Percentiles rank a stretch among this genome's conserved stretches.
Evolutionary conservation across 1,140 invertebrate genomes (phyloP).

Genomic region (Delia radicum): DNA sequence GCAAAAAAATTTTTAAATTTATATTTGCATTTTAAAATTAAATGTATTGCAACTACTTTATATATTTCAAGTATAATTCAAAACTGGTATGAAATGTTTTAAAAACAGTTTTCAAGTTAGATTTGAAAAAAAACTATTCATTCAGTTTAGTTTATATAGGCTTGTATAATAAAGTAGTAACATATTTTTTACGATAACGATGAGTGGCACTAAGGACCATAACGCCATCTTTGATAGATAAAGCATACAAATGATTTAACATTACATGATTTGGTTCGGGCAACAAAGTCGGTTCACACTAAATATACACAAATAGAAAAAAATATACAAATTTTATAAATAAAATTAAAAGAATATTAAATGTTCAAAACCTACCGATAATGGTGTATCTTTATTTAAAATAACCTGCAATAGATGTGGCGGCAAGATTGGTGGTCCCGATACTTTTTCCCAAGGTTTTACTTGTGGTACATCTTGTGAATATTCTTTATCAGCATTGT

Average conservation of each 20-base stretch:
- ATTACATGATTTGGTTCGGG: constrained; percentile 99
- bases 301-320: constrained; percentile 13
- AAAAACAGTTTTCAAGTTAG: too few relatives aligned
- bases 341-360: background rate
- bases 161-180: constrained; percentile 98
- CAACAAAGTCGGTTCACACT: constrained; percentile 96
- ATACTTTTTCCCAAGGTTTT: constrained; percentile 88
- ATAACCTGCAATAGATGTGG: constrained; percentile 98
- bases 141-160: constrained; percentile 80
- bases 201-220: constrained; percentile 98
- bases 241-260: constrained; percentile 98
- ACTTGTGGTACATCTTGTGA: constrained; percentile 85
- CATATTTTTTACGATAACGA: constrained; percentile 98
- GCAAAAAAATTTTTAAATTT: too few relatives aligned
- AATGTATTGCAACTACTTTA: background rate
- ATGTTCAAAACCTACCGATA: constrained; percentile 66
- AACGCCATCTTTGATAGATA: constrained; percentile 99
- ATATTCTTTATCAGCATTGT: constrained; percentile 77
- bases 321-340: background rate
- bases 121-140: too few relatives aligned
- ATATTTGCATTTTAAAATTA: too few relatives aligned
- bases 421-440: constrained; percentile 94
- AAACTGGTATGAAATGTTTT: too few relatives aligned
- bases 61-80: too few relatives aligned
- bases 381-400: constrained; percentile 95